A percentile compares a stretch with the other conserved stretches of the same genome.
Conservation (phyloP, 2,797 vertebrate genomes). For the Phylloscopus collybita region DNA sequence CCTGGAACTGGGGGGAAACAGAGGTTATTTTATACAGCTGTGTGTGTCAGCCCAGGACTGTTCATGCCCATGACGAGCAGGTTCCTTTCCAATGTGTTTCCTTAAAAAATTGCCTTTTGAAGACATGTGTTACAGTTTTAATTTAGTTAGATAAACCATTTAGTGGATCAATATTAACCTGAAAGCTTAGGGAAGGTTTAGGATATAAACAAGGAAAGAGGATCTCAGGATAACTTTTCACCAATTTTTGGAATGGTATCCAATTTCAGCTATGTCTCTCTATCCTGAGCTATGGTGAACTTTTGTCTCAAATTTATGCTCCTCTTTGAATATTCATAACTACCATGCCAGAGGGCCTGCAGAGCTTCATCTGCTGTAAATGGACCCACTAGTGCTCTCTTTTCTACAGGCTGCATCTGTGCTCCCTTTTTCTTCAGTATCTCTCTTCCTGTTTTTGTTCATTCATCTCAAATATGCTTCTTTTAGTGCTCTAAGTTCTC, state of each 20-base stretch:
- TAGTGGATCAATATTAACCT: background rate
- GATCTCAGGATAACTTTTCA: background rate
- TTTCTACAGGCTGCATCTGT: background rate
- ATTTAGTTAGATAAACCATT: background rate
- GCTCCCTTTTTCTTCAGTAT: background rate
- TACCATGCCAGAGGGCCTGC: background rate
- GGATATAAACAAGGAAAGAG: background rate
- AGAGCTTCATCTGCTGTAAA: background rate
- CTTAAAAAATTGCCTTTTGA: background rate
- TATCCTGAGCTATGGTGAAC: background rate
- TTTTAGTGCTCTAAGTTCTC: background rate
- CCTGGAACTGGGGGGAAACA: background rate
- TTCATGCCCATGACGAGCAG: background rate
- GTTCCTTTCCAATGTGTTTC: background rate
- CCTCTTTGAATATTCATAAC: background rate
- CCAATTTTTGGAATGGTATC: background rate
- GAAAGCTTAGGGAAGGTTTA: background rate
- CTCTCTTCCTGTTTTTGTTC: background rate
- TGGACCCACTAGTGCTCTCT: background rate
- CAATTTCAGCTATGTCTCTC: accelerated
- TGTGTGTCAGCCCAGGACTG: background rate
- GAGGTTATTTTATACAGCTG: background rate
- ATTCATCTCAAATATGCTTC: background rate
- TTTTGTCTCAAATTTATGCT: background rate
- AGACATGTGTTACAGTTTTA: background rate